Conservation (phyloP, 2,113 vertebrate species). For the Tachysurus fulvidraco region DNA sequence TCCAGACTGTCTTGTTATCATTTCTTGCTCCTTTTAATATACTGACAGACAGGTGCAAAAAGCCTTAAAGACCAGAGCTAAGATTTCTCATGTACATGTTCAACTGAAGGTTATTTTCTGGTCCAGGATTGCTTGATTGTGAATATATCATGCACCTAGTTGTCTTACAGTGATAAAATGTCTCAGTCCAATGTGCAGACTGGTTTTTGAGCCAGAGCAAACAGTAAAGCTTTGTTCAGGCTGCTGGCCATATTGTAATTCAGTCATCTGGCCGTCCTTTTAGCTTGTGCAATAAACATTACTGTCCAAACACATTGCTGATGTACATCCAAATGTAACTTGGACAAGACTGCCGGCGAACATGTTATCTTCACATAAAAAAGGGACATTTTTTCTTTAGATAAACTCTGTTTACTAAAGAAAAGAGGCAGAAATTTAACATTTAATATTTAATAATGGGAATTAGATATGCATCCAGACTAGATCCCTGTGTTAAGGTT, state of each 20-base stretch:
- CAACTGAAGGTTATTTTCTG: background rate
- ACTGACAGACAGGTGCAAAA: constrained; percentile 1
- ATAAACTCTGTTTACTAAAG: background rate
- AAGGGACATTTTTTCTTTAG: background rate
- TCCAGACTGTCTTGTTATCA: background rate
- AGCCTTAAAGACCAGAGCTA: background rate
- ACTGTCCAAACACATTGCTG: constrained; percentile 47
- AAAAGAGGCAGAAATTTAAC: background rate
- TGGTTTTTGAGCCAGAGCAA: constrained; percentile 13
- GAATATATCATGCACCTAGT: background rate
- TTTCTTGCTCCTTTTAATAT: background rate
- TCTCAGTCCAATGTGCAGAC: constrained; percentile 29
- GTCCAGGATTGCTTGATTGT: background rate
- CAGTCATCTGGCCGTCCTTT: constrained; percentile 25
- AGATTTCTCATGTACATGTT: background rate
- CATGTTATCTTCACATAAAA: constrained; percentile 45
- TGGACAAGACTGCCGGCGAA: constrained; percentile 35
- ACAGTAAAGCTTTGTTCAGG: constrained; percentile 27
- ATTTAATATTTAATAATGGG: background rate
- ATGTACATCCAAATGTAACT: constrained; percentile 57
- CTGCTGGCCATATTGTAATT: constrained; percentile 27
- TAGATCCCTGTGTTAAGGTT: background rate
- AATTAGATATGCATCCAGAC: background rate
- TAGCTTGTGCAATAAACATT: constrained; percentile 49
- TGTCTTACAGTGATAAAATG: constrained; percentile 13